Percentiles rank a stretch among this genome's conserved stretches.
Evolutionary conservation across 2,888 invertebrate genomes (phyloP).

Genomic region (Archaeoteleia sp.): DNA sequence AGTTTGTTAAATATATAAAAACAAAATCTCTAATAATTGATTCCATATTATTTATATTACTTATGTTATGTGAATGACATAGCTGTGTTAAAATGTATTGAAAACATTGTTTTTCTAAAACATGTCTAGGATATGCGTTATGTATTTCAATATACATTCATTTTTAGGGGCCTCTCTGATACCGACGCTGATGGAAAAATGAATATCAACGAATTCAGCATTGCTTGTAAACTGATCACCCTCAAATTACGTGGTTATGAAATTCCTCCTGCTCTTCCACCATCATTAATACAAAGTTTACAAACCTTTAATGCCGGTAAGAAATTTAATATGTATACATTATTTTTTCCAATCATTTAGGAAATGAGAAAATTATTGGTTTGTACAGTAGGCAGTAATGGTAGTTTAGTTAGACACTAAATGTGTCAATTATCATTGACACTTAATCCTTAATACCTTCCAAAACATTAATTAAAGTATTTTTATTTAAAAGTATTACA

Average conservation of each 20-base stretch:
- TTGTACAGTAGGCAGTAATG: no score
- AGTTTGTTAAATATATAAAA: no score
- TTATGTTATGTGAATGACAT: neutral
- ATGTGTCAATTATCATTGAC: no score
- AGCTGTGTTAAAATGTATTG: neutral
- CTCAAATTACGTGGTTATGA: slow-evolving; percentile 94
- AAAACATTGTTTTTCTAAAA: no score
- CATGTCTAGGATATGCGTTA: slow-evolving; percentile 5
- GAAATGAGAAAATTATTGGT: no score
- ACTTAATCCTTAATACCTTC: no score
- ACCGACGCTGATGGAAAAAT: slow-evolving; percentile 97
- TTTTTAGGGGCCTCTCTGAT: slow-evolving; percentile 89
- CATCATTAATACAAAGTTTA: slow-evolving; percentile 82
- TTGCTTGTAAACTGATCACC: slow-evolving; percentile 97
- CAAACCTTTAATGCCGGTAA: slow-evolving; percentile 76
- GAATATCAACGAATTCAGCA: slow-evolving; percentile 96
- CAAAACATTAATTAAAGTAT: no score
- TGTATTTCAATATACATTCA: slow-evolving; percentile 4
- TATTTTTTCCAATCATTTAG: no score
- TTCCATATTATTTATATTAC: neutral
- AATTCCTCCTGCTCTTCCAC: slow-evolving; percentile 90
- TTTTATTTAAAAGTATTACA: no score
- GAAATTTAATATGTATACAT: slow-evolving; percentile 22
- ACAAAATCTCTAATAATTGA: slow-evolving; percentile 22
- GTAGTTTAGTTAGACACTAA: no score